phyloP scores from a whole-genome alignment of 2,888 invertebrate species.

The Ormyrus nitidulus region DNA sequence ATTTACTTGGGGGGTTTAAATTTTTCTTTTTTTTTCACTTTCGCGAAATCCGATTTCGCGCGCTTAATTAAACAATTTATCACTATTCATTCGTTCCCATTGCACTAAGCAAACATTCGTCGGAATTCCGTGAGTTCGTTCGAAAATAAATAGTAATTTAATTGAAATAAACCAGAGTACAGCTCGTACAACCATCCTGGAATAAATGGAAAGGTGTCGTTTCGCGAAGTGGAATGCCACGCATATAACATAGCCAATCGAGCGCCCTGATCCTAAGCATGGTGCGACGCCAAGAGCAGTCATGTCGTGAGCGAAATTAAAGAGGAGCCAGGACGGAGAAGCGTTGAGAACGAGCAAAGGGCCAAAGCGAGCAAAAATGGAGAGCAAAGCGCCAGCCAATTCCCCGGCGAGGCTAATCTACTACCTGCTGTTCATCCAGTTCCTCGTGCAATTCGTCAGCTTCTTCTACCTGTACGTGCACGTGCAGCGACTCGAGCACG shows the following conservation, averaged over 20 bases:
- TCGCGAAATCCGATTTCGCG: too few species aligned
- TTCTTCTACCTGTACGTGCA: conserved; percentile 70
- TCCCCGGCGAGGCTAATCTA: conserved; percentile 65
- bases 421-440: conserved; percentile 69
- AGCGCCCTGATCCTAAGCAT: neutral
- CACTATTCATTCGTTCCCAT: too few species aligned
- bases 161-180: too few species aligned
- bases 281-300: conserved; percentile 17
- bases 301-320: conserved; percentile 38
- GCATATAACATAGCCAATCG: neutral
- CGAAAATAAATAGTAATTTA: too few species aligned
- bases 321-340: neutral
- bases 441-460: conserved; percentile 67
- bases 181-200: too few species aligned
- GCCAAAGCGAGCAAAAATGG: conserved; percentile 26
- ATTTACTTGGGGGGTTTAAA: too few species aligned
- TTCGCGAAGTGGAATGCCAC: conserved; percentile 5
- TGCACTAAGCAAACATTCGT: too few species aligned
- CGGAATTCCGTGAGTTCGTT: too few species aligned
- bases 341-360: neutral
- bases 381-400: conserved; percentile 22
- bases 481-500: conserved; percentile 66
- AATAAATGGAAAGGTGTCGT: neutral
- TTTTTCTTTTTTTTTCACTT: too few species aligned
- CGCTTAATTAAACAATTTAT: too few species aligned